These are phyloP conservation scores for Hylaea fasciaria DNA, from an alignment of 2,888 invertebrate species.

Conservation along the genomic window DNA sequence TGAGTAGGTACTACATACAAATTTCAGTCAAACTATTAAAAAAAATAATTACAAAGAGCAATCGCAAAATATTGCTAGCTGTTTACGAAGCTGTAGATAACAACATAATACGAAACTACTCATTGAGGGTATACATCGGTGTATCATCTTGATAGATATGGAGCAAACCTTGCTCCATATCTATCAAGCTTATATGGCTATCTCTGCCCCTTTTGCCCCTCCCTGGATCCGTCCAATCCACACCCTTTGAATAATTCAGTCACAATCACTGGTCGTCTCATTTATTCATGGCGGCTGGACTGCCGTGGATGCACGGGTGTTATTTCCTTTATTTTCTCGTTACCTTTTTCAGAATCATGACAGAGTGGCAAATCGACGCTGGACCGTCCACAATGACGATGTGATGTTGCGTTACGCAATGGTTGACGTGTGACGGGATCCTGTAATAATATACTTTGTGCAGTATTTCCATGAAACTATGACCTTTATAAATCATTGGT, in stretches of 20 bases:
- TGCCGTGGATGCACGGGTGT: conserved; percentile 43
- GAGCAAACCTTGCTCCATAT: neutral
- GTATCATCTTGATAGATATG: too few relatives aligned
- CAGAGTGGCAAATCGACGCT: conserved; percentile 39
- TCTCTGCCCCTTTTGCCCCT: neutral
- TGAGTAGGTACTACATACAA: too few relatives aligned
- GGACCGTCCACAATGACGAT: neutral
- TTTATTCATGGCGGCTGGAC: conserved; percentile 74
- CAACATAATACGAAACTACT: too few relatives aligned
- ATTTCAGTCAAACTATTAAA: too few relatives aligned
- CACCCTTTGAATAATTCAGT: conserved; percentile 74
- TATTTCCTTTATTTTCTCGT: conserved; percentile 34
- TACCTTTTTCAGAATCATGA: conserved; percentile 40
- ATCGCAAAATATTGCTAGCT: too few relatives aligned
- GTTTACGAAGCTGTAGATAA: too few relatives aligned
- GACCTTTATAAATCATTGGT: too few relatives aligned
- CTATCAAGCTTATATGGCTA: neutral
- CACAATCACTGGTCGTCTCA: conserved; percentile 77
- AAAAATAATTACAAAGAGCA: too few relatives aligned
- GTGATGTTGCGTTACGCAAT: neutral
- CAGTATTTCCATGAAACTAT: neutral
- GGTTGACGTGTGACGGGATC: conserved; percentile 3
- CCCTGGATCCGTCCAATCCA: conserved; percentile 29
- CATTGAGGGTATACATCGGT: too few relatives aligned
- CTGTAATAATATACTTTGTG: conserved; percentile 3